Base-by-base conservation (phyloP, 2,113 vertebrate species). In the Eulemur macaco region DNA sequence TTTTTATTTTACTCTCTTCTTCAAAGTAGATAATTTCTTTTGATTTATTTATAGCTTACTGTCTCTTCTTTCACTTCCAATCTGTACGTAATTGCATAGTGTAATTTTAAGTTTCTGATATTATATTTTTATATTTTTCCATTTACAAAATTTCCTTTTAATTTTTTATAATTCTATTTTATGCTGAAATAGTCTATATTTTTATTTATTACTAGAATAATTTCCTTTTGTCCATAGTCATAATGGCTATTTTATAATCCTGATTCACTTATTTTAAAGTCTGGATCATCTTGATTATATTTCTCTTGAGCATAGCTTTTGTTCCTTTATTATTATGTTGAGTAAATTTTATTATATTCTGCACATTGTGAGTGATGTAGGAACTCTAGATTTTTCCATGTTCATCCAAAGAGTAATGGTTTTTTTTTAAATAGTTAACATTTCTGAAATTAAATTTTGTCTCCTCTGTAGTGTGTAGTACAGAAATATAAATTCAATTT, bases 401-500 rank as follows among this genome's bases (percentile, higher is more conserved):
- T 83, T 54, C 18, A 45, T 52, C 21, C 47, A 54, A 83, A 37
- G 12, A 83, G 12, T 45, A 37, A 45, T 74, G 34, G 9, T 54
- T 74, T 83, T 39, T 39, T 54, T 66, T 18, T 45, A 45, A 71
- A 10, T 58, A 58, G 31, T 39, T 89, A 83, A 74, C 34, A 56
- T 94, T 89, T 84, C 78, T 68, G 78, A 47, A 89, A 94, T 68
- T 29, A 84, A 66, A 83, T 56, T 78, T 34, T 27, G 27, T 74
- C 9, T 66, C 17, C 12, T 12, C 2, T 76, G 17, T 6, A 66
- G 12, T 74, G 5, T 63, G 8, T 52, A 39, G 17, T 66, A 83
- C 6, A 74, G 47, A 74, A 84, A 56, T 66, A 56, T 76, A 76
- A 89, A 56, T 50, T 71, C 5, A 47, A 8, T 21, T 71, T 66